These are phyloP conservation scores for Apis dorsata DNA, from an alignment of 1,140 invertebrate species.

Conservation along the genomic window DNA sequence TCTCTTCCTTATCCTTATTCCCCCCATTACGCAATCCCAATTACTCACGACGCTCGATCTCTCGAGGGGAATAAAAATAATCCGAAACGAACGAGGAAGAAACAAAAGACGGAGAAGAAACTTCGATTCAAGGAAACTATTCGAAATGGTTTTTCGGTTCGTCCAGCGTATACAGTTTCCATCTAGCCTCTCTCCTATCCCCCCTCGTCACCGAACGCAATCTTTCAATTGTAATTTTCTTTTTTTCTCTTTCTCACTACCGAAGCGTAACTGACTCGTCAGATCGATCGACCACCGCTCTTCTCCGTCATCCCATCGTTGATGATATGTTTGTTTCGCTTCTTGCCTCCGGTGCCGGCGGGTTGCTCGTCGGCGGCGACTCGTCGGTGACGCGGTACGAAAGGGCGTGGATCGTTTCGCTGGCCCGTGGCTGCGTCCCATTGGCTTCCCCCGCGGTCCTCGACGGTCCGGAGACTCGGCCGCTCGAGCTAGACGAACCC, in stretches of 20 bases:
- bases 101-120: too few species aligned
- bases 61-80: too few species aligned
- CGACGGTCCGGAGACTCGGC: slow-evolving; percentile 30
- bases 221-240: too few species aligned
- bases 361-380: background rate
- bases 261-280: background rate
- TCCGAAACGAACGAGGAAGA: too few species aligned
- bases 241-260: background rate
- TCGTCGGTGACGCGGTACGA: background rate
- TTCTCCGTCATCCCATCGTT: slow-evolving; percentile 5
- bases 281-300: slow-evolving; percentile 6
- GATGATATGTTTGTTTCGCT: slow-evolving; percentile 32
- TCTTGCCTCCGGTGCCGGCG: background rate
- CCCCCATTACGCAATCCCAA: too few species aligned
- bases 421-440: slow-evolving; percentile 22
- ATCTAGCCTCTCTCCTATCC: too few species aligned
- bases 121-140: too few species aligned
- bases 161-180: too few species aligned
- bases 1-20: too few species aligned
- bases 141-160: too few species aligned
- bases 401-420: background rate
- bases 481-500: slow-evolving; percentile 58
- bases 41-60: too few species aligned
- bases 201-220: too few species aligned
- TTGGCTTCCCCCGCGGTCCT: slow-evolving; percentile 1